Conservation (phyloP, 2,797 vertebrate species). For the Leucoraja ocellata region DNA sequence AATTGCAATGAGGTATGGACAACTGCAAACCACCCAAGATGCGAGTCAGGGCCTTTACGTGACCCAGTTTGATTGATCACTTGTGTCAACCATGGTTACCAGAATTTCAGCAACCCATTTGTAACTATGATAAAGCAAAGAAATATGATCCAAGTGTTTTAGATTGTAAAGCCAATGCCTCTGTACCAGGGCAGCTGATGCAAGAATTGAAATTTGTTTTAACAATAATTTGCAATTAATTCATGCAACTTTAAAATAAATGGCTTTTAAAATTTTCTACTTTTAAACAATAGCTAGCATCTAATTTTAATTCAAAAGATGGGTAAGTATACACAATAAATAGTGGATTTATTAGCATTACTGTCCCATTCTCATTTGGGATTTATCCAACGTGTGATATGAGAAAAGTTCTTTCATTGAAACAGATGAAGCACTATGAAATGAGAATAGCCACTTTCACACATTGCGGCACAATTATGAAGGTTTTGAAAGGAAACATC, state of each 20-base stretch:
- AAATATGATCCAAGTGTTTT: background rate
- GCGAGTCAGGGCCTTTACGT: background rate
- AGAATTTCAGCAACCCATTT: background rate
- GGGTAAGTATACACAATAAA: background rate
- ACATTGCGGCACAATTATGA: background rate
- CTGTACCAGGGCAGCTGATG: background rate
- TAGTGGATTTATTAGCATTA: background rate
- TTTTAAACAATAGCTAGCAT: background rate
- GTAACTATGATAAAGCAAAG: background rate
- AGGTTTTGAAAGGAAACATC: background rate
- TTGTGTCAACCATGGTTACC: background rate
- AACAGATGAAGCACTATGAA: background rate
- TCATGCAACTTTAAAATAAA: background rate
- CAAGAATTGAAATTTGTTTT: background rate
- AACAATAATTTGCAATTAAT: background rate
- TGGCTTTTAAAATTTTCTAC: background rate
- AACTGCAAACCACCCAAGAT: background rate
- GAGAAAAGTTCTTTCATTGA: too few relatives aligned
- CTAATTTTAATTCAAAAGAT: background rate
- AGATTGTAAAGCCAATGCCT: background rate
- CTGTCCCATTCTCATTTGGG: background rate
- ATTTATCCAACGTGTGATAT: background rate
- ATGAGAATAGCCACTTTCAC: background rate
- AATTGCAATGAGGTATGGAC: background rate
- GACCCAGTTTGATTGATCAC: background rate